Evolutionary conservation across 35 echinoderm and acorn worm genomes (phyloP).

Genomic region (Holothuria glaberrima): DNA sequence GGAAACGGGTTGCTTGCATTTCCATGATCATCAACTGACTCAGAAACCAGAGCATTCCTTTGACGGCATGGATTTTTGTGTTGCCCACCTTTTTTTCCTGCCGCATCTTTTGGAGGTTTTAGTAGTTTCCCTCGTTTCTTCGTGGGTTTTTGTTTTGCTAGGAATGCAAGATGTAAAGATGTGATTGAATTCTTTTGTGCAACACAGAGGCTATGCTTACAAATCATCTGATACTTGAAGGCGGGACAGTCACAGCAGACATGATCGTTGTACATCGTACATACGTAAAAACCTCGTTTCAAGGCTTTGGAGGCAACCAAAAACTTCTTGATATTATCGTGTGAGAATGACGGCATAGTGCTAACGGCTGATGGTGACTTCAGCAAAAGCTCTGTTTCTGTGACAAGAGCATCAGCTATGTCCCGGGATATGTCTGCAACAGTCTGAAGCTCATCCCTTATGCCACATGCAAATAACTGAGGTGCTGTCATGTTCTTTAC

Average conservation of each 20-base stretch:
- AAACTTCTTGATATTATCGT: background rate
- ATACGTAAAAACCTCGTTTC: constrained; percentile 10
- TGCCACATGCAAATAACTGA: background rate
- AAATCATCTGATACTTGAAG: constrained; percentile 29
- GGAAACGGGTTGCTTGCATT: background rate
- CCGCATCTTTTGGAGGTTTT: constrained; percentile 8
- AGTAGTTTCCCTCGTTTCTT: background rate
- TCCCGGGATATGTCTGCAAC: background rate
- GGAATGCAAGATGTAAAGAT: background rate
- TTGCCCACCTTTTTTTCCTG: constrained; percentile 19
- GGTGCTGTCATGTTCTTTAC: background rate
- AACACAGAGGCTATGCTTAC: constrained; percentile 30
- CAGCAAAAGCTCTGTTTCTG: background rate
- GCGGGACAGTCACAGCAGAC: background rate
- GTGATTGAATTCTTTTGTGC: background rate
- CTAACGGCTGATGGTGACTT: background rate
- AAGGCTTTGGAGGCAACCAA: background rate
- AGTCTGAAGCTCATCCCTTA: background rate
- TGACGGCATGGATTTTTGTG: constrained; percentile 24
- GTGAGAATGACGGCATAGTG: background rate
- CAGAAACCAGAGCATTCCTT: background rate
- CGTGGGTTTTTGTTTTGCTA: background rate
- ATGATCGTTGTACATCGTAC: constrained; percentile 7
- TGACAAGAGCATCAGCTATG: background rate
- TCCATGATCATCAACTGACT: background rate